A percentile compares a stretch with the other conserved stretches of the same genome.
phyloP scores from a whole-genome alignment of 2,888 invertebrate species.

The Nowickia ferox region DNA sequence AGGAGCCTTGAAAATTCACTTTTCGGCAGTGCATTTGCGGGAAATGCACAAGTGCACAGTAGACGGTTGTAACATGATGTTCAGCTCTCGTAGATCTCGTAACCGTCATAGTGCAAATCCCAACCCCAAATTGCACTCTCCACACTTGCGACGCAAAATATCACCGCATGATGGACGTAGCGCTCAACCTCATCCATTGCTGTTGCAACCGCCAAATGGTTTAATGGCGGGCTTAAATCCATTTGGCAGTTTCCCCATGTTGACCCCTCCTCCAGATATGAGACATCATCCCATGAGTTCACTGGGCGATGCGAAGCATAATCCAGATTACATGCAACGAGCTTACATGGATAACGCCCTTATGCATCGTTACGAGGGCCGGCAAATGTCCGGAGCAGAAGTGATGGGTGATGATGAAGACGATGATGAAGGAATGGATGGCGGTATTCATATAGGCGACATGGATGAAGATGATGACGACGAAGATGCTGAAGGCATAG shows the following conservation, averaged over 20 bases:
- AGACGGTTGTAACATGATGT: conserved; percentile 99
- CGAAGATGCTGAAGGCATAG: conserved; percentile 86
- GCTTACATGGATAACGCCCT: conserved; percentile 84
- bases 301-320: conserved; percentile 87
- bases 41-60: conserved; percentile 99
- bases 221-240: conserved; percentile 86
- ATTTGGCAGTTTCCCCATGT: conserved; percentile 90
- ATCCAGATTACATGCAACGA: conserved; percentile 85
- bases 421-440: conserved; percentile 81
- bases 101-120: conserved; percentile 99
- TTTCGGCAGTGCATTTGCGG: conserved; percentile 98
- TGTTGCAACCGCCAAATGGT: conserved; percentile 87
- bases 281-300: conserved; percentile 82
- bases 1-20: conserved; percentile 99
- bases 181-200: conserved; percentile 92
- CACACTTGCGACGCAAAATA: conserved; percentile 95
- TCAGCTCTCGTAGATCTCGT: conserved; percentile 96
- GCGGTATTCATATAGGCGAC: conserved; percentile 79
- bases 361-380: conserved; percentile 84
- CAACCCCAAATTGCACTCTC: conserved; percentile 98
- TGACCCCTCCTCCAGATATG: conserved; percentile 86
- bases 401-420: conserved; percentile 82
- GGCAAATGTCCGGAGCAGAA: conserved; percentile 82
- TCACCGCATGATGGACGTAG: conserved; percentile 97
- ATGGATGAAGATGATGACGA: conserved; percentile 82